Evolutionary conservation across 2,113 vertebrate species (phyloP).

Genomic region (Meriones unguiculatus): DNA sequence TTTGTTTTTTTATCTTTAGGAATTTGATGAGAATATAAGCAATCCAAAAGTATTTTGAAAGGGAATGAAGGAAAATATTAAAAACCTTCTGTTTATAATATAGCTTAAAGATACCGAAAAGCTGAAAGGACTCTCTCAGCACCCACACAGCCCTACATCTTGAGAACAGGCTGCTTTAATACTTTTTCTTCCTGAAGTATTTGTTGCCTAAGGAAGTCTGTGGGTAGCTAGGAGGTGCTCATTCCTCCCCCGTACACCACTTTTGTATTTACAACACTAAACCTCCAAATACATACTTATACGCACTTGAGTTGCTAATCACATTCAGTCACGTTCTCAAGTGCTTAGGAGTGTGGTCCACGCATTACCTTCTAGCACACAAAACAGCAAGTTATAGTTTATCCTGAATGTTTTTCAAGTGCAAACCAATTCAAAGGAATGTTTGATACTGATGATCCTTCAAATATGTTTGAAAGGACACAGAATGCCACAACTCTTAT

Average conservation of each 20-base stretch:
- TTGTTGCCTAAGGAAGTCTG: constrained; percentile 75
- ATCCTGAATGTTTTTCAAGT: neutral
- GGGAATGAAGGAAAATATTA: neutral
- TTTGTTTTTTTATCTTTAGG: neutral
- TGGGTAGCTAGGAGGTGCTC: constrained; percentile 73
- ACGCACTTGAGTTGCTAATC: constrained; percentile 26
- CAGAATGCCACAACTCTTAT: constrained; percentile 29
- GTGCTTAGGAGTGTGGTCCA: constrained; percentile 20
- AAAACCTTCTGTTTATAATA: constrained; percentile 15
- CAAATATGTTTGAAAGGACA: neutral
- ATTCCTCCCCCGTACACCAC: constrained; percentile 68
- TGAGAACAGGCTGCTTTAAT: constrained; percentile 32
- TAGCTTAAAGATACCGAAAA: constrained; percentile 35
- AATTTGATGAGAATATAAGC: neutral
- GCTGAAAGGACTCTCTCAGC: constrained; percentile 30
- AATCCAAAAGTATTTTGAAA: constrained; percentile 41
- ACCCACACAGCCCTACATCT: constrained; percentile 56
- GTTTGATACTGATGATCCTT: neutral
- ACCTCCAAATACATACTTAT: constrained; percentile 23
- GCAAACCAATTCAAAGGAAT: neutral
- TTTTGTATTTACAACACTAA: constrained; percentile 75
- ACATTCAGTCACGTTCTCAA: constrained; percentile 34
- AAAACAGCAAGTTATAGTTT: neutral
- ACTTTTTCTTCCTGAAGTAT: constrained; percentile 51
- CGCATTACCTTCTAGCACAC: neutral